Base-by-base conservation (phyloP, 2,888 invertebrate genomes). In the Dorcus hopei region DNA sequence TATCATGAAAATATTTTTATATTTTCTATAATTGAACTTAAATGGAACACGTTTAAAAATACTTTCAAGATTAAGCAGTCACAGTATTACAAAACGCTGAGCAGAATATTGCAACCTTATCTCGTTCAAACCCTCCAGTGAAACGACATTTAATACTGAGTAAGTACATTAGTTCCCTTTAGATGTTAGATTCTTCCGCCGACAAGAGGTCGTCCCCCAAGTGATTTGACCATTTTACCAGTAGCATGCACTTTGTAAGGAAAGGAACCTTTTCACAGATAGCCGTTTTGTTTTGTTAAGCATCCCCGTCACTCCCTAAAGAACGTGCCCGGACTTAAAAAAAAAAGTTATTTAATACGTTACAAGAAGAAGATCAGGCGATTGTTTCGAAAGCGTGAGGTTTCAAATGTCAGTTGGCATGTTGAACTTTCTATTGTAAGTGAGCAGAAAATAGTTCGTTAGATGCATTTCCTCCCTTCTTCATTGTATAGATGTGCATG, bases 241-340 rank as follows among this genome's bases (percentile, higher is more conserved):
- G 53, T 50, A 49, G 26, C 49, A 49, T 47, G 51, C 53, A 54
- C 54, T 54, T 57, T 47, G 52, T 41, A 49, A 54, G 48, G 16
- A 49, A 48, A 49, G 39, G 54, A 45, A 38, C 50, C 45, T 50
- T 57, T 58, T 58, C 54, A 38, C 54, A 45, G 26, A 45, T 23
- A 23, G 52, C 39, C 45, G 58, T 49, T 54, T 58, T 58, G 58
- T 58, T 58, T 49, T 49, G 58, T 54, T 58, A 58, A 54, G 58
- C 23, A 33, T 45, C 45, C 23, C 45, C 42, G 38, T 50, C 45
- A 38, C 43, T 49, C 38, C 43, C 50, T 38, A n/a, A 16, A 39
- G 50, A 38, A 38, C 51, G 51, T 51, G 51, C 40, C 19, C 51
- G 40, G 51, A 38, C 51, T 51, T 40, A 14, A 11, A 38, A 51